A percentile compares a stretch with the other conserved stretches of the same genome.
phyloP scores from a whole-genome alignment of 2,888 invertebrate genomes.

The Hyalella azteca region DNA sequence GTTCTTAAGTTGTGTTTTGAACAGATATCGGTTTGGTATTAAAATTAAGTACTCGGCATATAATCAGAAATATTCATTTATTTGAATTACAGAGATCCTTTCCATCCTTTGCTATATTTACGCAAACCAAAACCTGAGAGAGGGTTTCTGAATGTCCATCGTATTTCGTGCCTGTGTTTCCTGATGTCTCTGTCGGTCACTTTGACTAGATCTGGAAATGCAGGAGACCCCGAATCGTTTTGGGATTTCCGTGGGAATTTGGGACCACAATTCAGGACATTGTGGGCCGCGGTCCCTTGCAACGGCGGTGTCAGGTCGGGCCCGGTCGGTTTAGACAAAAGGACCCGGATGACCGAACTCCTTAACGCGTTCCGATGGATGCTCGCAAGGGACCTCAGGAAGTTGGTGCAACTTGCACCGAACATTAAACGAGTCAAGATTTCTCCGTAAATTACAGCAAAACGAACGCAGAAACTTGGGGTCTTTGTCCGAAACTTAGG shows the following conservation, averaged over 20 bases:
- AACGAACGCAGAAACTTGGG: no score
- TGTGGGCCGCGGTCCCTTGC: not conserved
- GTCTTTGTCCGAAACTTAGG: no score
- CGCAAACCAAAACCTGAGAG: not conserved
- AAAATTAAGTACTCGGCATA: not conserved
- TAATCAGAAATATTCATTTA: not conserved
- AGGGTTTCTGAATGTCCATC: not conserved
- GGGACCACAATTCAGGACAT: not conserved
- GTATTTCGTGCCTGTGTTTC: not conserved
- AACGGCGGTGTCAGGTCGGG: slow-evolving; percentile 3
- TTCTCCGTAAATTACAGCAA: not conserved
- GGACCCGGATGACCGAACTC: not conserved
- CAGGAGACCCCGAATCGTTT: not conserved
- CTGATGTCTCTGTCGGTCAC: not conserved
- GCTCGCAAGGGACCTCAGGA: not conserved
- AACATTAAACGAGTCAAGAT: not conserved
- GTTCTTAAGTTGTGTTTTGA: no score
- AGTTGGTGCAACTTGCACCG: not conserved
- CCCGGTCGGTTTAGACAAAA: not conserved
- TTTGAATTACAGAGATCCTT: not conserved
- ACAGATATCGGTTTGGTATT: no score
- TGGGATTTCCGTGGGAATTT: slow-evolving; percentile 10
- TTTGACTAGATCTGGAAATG: not conserved
- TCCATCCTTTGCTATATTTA: not conserved
- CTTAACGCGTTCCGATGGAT: slow-evolving; percentile 23